Base-by-base conservation (phyloP, 2,797 vertebrate genomes). In the Falco columbarius region DNA sequence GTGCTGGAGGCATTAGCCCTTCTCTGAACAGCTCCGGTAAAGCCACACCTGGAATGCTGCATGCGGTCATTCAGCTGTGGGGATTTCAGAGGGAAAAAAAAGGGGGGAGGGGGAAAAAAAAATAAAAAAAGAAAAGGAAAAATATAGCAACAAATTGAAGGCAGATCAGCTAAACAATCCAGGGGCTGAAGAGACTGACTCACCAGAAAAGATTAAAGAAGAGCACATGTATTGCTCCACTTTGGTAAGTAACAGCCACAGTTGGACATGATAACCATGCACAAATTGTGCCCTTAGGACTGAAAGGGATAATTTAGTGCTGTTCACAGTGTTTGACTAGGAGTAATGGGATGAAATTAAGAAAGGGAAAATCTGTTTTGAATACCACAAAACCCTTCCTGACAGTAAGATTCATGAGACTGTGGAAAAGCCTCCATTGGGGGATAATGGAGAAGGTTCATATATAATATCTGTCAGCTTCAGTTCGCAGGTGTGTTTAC, bases 301-400 rank as follows among this genome's bases (percentile, higher is more conserved):
- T 80, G 70, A 94, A 89, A 93, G 17, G 91, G 67, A 97, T 94
- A 94, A 96, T 95, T 96, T 87, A 97, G 56, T 91, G 94, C 71
- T 90, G 88, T 93, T 96, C 92, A 82, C 71, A 93, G 81, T 92
- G 88, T 93, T 95, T 95, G 86, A 94, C 93, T 97, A 89, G 86
- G 77, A 95, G 88, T 92, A 95, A 97, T 96, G 86, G 90, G 94
- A 95, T 87, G 67, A 95, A 96, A 96, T 95, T 94, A 96, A 96
- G 87, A 95, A 77, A 93, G 76, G 51, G 73, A 94, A 95, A 95
- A 97, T 93, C 93, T 95, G 94, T 90, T 96, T 95, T 96, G 86
- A 96, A 95, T 96, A 95, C 91, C 93, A 89, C 77, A 94, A 95
- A 96, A 96, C 88, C 71, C 67, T 20, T 95, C 90, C 93, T 93